Evolutionary conservation across 1,140 invertebrate genomes (phyloP).

Genomic region (Conus betulinus): DNA sequence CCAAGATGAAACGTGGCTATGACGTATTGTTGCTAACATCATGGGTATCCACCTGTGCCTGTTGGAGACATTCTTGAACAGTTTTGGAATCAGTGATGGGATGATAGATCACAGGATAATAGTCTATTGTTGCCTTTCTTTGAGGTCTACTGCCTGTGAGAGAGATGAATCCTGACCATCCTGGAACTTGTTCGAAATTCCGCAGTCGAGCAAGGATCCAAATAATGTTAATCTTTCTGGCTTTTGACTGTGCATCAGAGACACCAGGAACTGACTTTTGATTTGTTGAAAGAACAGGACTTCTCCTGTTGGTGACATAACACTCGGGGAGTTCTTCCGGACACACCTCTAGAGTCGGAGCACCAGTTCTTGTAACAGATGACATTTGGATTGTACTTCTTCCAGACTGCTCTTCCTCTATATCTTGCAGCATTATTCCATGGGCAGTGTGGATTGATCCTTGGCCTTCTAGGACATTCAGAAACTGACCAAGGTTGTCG

Average conservation of each 20-base stretch:
- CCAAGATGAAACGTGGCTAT: too few species aligned
- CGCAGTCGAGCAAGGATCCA: too few species aligned
- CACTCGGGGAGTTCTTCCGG: constrained; percentile 34
- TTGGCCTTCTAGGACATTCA: constrained; percentile 43
- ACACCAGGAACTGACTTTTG: background rate
- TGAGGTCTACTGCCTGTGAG: too few species aligned
- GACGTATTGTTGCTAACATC: too few species aligned
- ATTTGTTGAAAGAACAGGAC: background rate
- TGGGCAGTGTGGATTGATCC: constrained; percentile 50
- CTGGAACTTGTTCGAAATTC: constrained; percentile 24
- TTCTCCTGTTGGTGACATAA: constrained; percentile 37
- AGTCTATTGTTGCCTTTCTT: too few species aligned
- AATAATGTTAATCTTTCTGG: too few species aligned
- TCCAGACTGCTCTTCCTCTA: background rate
- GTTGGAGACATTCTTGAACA: constrained; percentile 48
- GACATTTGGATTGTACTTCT: background rate
- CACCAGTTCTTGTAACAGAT: too few species aligned
- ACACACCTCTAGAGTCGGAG: too few species aligned
- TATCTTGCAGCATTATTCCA: constrained; percentile 56
- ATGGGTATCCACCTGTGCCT: too few species aligned
- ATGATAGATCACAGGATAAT: too few species aligned
- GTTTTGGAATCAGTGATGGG: constrained; percentile 47
- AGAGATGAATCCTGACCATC: too few species aligned
- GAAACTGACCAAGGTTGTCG: constrained; percentile 58
- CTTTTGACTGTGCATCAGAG: background rate